phyloP scores from a whole-genome alignment of 2,888 invertebrate species.

The Caprella mutica region DNA sequence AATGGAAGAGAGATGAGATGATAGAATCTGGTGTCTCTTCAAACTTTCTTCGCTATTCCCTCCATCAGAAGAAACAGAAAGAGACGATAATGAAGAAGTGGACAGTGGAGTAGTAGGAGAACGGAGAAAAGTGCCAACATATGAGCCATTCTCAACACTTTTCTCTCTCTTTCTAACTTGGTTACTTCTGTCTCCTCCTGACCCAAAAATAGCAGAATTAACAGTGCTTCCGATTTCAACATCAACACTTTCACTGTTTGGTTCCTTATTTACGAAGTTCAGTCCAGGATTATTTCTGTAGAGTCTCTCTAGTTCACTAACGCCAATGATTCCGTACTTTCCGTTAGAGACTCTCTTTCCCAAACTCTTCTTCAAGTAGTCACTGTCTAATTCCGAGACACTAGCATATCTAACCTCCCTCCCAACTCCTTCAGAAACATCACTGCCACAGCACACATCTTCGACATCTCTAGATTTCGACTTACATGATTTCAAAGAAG shows the following conservation, averaged over 20 bases:
- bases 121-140: no score
- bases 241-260: background rate
- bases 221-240: background rate
- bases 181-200: background rate
- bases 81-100: no score
- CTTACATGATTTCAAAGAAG: no score
- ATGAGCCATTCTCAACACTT: background rate
- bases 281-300: background rate
- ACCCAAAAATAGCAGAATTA: background rate
- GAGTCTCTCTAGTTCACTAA: background rate
- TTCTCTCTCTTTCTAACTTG: background rate
- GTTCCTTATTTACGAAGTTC: background rate
- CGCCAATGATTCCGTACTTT: background rate
- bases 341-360: background rate
- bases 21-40: conserved; percentile 55
- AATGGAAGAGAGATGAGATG: conserved; percentile 67
- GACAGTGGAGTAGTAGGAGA: no score
- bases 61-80: no score
- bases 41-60: background rate
- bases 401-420: no score
- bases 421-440: no score
- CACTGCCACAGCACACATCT: background rate
- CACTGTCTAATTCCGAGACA: background rate
- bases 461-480: background rate
- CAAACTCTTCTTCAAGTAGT: background rate